These are phyloP conservation scores for Sinodicranocentrus sp. DNA, from an alignment of 2,888 invertebrate genomes.

Conservation along the genomic window DNA sequence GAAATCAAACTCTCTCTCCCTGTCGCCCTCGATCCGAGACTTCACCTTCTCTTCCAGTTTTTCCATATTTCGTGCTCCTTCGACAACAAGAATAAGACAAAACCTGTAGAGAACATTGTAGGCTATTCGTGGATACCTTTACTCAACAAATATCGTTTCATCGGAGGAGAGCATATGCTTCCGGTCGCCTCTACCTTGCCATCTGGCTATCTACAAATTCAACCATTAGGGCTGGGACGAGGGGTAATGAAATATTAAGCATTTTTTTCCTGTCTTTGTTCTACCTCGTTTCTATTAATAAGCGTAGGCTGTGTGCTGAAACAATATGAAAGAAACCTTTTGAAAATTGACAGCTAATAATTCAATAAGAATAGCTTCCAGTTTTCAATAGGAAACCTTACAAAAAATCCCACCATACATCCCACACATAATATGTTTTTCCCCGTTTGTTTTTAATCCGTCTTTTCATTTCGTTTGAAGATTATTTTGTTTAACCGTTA, in stretches of 20 bases:
- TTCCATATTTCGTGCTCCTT: slow-evolving; percentile 93
- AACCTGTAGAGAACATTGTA: slow-evolving; percentile 85
- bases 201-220: slow-evolving; percentile 92
- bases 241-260: slow-evolving; percentile 84
- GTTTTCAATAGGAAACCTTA: no score
- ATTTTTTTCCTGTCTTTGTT: no score
- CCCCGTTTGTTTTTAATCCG: neutral
- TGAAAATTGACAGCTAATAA: no score
- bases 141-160: slow-evolving; percentile 84
- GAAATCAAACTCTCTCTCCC: slow-evolving; percentile 96
- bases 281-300: no score
- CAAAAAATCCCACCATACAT: no score
- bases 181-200: slow-evolving; percentile 94
- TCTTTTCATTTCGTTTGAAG: no score
- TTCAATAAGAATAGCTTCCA: no score
- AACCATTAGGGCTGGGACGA: slow-evolving; percentile 93
- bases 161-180: slow-evolving; percentile 88
- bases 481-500: no score
- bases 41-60: slow-evolving; percentile 97
- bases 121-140: slow-evolving; percentile 97
- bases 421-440: no score
- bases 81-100: slow-evolving; percentile 80
- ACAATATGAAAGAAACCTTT: no score
- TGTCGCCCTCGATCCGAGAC: slow-evolving; percentile 88
- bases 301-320: no score